Evolutionary conservation across 1,140 invertebrate genomes (phyloP).

Genomic region (Listronotus oregonensis): DNA sequence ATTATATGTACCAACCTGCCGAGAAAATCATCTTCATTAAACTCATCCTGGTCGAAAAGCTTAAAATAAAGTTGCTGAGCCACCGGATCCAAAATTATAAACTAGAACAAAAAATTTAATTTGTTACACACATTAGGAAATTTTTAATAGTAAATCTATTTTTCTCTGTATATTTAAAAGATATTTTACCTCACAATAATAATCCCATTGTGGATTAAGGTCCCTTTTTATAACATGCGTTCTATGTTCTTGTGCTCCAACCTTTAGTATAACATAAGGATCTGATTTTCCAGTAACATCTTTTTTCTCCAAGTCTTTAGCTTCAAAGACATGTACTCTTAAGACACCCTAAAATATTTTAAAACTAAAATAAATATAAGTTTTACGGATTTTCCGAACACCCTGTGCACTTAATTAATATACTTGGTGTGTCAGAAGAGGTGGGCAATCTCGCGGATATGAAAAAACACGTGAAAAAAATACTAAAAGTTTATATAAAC

Average conservation of each 20-base stretch:
- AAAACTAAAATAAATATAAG: not conserved
- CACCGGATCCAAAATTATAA: constrained; percentile 46
- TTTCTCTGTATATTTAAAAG: no score
- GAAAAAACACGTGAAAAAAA: no score
- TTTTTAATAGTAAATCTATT: not conserved
- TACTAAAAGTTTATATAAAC: no score
- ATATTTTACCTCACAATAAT: constrained; percentile 79
- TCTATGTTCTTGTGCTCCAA: constrained; percentile 84
- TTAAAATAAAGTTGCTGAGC: constrained; percentile 53
- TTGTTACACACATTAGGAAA: constrained; percentile 12
- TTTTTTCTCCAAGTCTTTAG: constrained; percentile 87
- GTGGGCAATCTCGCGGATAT: no score
- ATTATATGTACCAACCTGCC: constrained; percentile 70
- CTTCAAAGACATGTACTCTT: constrained; percentile 86
- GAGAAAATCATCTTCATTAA: constrained; percentile 76
- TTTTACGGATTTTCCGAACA: no score
- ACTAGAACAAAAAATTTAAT: constrained; percentile 35
- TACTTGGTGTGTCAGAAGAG: no score
- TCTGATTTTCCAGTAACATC: constrained; percentile 94
- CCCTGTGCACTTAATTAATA: no score
- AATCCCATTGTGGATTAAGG: constrained; percentile 91
- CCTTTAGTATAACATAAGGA: constrained; percentile 85
- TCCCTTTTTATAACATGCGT: constrained; percentile 89
- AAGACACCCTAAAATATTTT: constrained; percentile 69
- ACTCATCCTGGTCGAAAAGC: constrained; percentile 79